Conservation (phyloP, 1,140 invertebrate genomes). For the Lutraria rhynchaena region DNA sequence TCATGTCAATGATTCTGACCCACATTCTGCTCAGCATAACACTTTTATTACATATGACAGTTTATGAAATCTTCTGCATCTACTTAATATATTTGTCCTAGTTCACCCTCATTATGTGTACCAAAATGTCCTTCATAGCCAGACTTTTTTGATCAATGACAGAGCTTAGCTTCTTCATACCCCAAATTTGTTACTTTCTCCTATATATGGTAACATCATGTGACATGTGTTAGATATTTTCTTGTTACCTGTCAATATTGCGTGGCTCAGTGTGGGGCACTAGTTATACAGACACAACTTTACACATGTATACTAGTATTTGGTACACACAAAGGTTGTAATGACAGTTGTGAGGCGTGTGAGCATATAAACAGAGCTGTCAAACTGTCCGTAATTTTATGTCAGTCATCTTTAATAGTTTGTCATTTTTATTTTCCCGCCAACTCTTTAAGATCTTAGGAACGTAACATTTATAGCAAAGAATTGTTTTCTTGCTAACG, state of each 20-base stretch:
- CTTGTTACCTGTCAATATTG: background rate
- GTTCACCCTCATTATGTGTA: too few species aligned
- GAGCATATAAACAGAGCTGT: slow-evolving; percentile 21
- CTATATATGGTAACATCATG: slow-evolving; percentile 12
- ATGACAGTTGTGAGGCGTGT: slow-evolving; percentile 5
- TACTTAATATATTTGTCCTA: too few species aligned
- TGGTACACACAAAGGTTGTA: slow-evolving; percentile 3
- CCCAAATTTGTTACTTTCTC: background rate
- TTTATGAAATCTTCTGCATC: too few species aligned
- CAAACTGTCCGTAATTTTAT: background rate
- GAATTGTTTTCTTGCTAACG: background rate
- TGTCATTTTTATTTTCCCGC: slow-evolving; percentile 34
- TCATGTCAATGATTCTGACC: slow-evolving; percentile 6
- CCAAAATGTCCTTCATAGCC: too few species aligned
- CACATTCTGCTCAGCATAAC: background rate
- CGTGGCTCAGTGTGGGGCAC: background rate
- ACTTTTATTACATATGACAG: too few species aligned
- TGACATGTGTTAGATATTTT: slow-evolving; percentile 10
- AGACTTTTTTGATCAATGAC: too few species aligned
- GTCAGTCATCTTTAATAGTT: slow-evolving; percentile 7
- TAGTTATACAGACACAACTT: background rate
- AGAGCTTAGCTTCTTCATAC: too few species aligned
- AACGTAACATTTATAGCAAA: slow-evolving; percentile 9
- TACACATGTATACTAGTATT: slow-evolving; percentile 7
- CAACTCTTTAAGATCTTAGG: background rate